phyloP scores from a whole-genome alignment of 2,888 invertebrate species.

The Phania funesta region DNA sequence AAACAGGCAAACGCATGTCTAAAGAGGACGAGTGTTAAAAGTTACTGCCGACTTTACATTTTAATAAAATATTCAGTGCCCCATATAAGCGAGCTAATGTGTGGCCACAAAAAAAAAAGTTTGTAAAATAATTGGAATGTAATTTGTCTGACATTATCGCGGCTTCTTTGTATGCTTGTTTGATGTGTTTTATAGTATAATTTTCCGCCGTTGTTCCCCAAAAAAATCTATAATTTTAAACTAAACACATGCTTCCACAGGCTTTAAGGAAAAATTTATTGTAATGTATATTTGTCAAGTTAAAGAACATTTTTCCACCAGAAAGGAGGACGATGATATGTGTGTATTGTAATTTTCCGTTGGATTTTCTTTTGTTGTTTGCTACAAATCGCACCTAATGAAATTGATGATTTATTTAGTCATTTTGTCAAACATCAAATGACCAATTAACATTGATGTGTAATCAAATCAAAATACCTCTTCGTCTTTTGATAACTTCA shows the following conservation, averaged over 20 bases:
- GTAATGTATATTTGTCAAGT: background rate
- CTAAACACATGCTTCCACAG: background rate
- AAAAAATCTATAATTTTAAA: slow-evolving; percentile 7
- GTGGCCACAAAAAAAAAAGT: background rate
- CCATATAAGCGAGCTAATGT: slow-evolving; percentile 12
- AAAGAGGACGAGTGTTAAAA: background rate
- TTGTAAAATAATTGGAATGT: background rate
- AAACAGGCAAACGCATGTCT: too few relatives aligned
- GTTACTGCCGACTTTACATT: background rate
- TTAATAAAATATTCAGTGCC: background rate
- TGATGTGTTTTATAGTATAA: slow-evolving; percentile 5
- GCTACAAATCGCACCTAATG: background rate
- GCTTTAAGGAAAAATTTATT: background rate
- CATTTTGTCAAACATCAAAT: slow-evolving; percentile 15
- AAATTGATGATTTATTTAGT: background rate
- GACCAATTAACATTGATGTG: background rate
- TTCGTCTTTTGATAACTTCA: background rate
- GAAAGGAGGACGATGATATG: background rate
- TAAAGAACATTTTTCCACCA: too few relatives aligned
- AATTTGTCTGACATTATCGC: slow-evolving; percentile 43
- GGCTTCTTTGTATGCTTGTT: slow-evolving; percentile 44
- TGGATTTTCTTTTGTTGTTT: background rate
- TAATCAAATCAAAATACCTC: background rate
- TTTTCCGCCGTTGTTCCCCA: background rate
- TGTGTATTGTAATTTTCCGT: background rate